Conservation (phyloP, 2,797 vertebrate genomes). For the Kryptopterus vitreolus region DNA sequence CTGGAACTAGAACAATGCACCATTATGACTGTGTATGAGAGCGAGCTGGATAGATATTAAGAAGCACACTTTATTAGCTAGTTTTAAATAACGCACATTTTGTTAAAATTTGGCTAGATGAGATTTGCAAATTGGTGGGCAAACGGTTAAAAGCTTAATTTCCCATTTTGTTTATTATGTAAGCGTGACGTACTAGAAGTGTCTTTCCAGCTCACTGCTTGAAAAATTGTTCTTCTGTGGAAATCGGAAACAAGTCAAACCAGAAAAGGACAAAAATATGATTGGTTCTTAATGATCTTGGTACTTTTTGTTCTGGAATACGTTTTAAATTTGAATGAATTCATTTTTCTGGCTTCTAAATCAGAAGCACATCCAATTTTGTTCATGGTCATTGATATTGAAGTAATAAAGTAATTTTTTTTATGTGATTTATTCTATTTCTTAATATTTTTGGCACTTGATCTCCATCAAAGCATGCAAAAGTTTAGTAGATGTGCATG, state of each 20-base stretch:
- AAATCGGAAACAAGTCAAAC: slow-evolving; percentile 23
- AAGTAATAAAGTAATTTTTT: slow-evolving; percentile 46
- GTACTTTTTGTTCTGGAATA: slow-evolving; percentile 5
- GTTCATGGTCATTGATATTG: slow-evolving; percentile 31
- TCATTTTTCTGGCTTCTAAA: slow-evolving; percentile 39
- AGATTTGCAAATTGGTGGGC: slow-evolving; percentile 36
- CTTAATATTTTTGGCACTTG: neutral
- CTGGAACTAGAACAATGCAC: slow-evolving; percentile 51
- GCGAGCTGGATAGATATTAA: slow-evolving; percentile 13
- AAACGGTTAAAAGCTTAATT: slow-evolving; percentile 23
- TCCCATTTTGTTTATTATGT: neutral
- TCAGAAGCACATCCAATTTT: slow-evolving; percentile 35
- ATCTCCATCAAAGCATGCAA: neutral
- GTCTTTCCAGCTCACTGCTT: slow-evolving; percentile 8
- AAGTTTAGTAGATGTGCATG: neutral
- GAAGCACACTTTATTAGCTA: slow-evolving; percentile 46
- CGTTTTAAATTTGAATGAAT: neutral
- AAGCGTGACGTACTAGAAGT: slow-evolving; percentile 6
- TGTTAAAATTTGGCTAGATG: slow-evolving; percentile 3
- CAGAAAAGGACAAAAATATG: neutral
- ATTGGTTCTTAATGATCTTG: slow-evolving; percentile 9
- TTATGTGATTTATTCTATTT: neutral
- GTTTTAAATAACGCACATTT: slow-evolving; percentile 13
- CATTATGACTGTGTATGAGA: slow-evolving; percentile 40
- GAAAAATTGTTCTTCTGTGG: slow-evolving; percentile 47